Evolutionary conservation across 2,888 invertebrate genomes (phyloP).

Genomic region (Orthosia incerta): DNA sequence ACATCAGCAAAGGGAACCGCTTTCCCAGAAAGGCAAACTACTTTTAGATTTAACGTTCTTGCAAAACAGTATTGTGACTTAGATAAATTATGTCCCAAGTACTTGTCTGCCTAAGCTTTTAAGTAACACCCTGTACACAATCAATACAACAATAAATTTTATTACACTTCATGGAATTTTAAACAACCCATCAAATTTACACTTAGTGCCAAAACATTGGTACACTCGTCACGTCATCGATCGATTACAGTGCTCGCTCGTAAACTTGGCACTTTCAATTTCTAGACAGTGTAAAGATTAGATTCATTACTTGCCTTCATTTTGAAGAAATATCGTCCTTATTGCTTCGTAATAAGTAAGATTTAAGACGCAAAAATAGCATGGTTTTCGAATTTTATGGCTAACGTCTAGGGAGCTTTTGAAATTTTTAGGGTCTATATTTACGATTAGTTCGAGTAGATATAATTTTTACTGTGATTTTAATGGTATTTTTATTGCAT

Average conservation of each 20-base stretch:
- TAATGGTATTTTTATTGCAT: slow-evolving; percentile 49
- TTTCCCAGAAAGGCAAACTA: no score
- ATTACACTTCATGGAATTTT: slow-evolving; percentile 62
- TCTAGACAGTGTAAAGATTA: slow-evolving; percentile 69
- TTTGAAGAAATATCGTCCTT: slow-evolving; percentile 38
- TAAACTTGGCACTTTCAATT: slow-evolving; percentile 78
- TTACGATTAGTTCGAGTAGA: slow-evolving; percentile 48
- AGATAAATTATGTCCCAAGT: no score
- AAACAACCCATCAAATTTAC: slow-evolving; percentile 69
- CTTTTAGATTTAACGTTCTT: no score
- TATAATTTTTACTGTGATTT: slow-evolving; percentile 59
- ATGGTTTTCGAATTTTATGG: slow-evolving; percentile 58
- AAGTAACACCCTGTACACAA: slow-evolving; percentile 22
- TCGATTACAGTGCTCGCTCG: slow-evolving; percentile 78
- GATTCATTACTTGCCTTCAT: not conserved
- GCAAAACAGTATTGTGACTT: not conserved
- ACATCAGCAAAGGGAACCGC: no score
- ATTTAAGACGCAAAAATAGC: not conserved
- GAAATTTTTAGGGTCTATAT: slow-evolving; percentile 52
- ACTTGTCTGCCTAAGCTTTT: not conserved
- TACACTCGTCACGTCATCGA: slow-evolving; percentile 74
- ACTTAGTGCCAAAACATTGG: slow-evolving; percentile 64
- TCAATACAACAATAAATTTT: slow-evolving; percentile 39
- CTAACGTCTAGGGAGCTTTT: slow-evolving; percentile 50
- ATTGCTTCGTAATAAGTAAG: slow-evolving; percentile 3